phyloP scores from a whole-genome alignment of 2,113 vertebrate species.

The Ascaphus truei region DNA sequence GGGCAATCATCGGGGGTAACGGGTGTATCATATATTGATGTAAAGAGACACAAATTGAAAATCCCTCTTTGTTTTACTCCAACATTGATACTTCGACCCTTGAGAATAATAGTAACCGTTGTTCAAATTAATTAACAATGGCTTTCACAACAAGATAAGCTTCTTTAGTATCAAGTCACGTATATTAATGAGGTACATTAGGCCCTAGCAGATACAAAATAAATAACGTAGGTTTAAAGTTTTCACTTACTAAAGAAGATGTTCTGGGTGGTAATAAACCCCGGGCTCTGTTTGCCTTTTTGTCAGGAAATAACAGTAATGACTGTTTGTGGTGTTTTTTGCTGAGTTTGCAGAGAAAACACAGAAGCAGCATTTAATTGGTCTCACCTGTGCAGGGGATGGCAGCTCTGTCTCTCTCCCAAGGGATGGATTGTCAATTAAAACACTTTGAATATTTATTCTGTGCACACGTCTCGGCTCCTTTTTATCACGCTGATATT shows the following conservation, averaged over 20 bases:
- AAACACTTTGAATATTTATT: constrained; percentile 21
- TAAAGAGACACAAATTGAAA: too few species aligned
- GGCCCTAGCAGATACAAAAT: neutral
- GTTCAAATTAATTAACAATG: neutral
- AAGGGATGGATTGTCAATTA: constrained; percentile 31
- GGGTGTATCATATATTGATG: too few species aligned
- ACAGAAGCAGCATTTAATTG: constrained; percentile 27
- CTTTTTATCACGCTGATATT: neutral
- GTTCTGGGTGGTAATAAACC: constrained; percentile 17
- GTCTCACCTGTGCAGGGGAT: constrained; percentile 14
- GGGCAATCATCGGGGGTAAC: too few species aligned
- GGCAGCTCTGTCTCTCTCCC: constrained; percentile 7
- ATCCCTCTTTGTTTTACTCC: too few species aligned
- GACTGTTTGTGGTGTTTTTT: constrained; percentile 16
- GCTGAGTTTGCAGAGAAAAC: constrained; percentile 25
- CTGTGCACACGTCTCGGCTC: neutral
- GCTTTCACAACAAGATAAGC: neutral
- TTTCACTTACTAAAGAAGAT: constrained; percentile 29
- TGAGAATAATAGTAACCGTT: neutral
- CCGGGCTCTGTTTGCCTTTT: neutral
- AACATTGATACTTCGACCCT: too few species aligned
- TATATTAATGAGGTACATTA: constrained; percentile 1
- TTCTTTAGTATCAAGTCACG: neutral
- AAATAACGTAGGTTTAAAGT: constrained; percentile 13
- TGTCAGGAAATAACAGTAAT: constrained; percentile 10